phyloP scores from a whole-genome alignment of 1,140 invertebrate genomes.

The Drosophila nikananu region DNA sequence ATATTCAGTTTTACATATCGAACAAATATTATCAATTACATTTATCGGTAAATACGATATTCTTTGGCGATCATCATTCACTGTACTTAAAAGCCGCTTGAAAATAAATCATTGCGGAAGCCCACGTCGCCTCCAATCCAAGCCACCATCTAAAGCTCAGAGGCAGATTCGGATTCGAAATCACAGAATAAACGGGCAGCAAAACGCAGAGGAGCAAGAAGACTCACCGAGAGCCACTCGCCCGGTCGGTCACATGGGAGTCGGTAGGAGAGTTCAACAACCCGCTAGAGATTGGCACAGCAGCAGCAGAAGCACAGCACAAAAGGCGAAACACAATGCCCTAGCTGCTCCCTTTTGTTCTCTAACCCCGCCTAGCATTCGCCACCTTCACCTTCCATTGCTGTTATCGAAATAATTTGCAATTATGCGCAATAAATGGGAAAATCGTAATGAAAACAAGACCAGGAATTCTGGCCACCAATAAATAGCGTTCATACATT shows the following conservation, averaged over 20 bases:
- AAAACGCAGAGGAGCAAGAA: conserved; percentile 24
- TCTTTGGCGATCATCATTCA: background rate
- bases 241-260: conserved; percentile 69
- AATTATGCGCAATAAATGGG: conserved; percentile 37
- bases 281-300: conserved; percentile 63
- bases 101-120: conserved; percentile 61
- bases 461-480: conserved; percentile 5
- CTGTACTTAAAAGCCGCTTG: conserved; percentile 11
- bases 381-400: background rate
- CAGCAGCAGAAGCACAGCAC: conserved; percentile 33
- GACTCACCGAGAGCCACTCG: conserved; percentile 68
- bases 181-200: conserved; percentile 27
- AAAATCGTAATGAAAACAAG: conserved; percentile 14
- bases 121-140: conserved; percentile 33
- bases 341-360: conserved; percentile 8
- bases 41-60: too few species aligned
- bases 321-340: conserved; percentile 38
- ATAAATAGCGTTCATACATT: conserved; percentile 18
- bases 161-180: conserved; percentile 53
- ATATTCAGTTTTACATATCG: too few species aligned
- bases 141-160: conserved; percentile 26
- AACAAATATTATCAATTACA: too few species aligned
- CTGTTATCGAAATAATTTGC: conserved; percentile 11
- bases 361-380: conserved; percentile 4
- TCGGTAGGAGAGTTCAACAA: conserved; percentile 64